Percentiles rank a stretch among this genome's conserved stretches.
Conservation (phyloP, 2,888 invertebrate species). For the Ethmia dodecea region DNA sequence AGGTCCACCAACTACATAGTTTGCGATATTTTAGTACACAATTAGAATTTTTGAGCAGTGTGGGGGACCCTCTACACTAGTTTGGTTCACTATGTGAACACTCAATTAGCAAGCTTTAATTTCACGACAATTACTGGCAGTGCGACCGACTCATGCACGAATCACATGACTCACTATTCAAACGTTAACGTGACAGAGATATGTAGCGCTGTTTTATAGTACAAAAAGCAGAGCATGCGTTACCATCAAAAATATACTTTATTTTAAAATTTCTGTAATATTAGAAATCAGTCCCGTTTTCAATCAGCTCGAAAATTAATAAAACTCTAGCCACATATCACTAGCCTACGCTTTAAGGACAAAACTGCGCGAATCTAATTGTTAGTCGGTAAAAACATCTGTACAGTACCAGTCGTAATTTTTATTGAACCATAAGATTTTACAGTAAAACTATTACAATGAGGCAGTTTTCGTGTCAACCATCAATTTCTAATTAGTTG, state of each 20-base stretch:
- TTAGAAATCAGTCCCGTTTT: background rate
- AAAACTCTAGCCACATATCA: slow-evolving; percentile 24
- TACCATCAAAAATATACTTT: slow-evolving; percentile 16
- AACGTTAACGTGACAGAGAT: slow-evolving; percentile 42
- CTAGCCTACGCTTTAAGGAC: slow-evolving; percentile 23
- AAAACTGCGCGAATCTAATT: slow-evolving; percentile 25
- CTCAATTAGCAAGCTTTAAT: slow-evolving; percentile 45
- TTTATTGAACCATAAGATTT: slow-evolving; percentile 24
- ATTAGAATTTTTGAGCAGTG: background rate
- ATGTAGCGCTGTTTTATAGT: slow-evolving; percentile 56
- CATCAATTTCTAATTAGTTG: no score
- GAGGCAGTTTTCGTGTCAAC: no score
- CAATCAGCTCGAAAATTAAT: background rate
- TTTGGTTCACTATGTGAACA: slow-evolving; percentile 57
- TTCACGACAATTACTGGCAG: slow-evolving; percentile 60
- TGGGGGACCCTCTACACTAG: slow-evolving; percentile 32
- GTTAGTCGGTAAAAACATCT: slow-evolving; percentile 31
- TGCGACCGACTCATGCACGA: slow-evolving; percentile 56
- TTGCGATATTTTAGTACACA: slow-evolving; percentile 2
- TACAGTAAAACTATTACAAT: no score
- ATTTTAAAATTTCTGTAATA: no score
- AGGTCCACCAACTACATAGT: slow-evolving; percentile 25
- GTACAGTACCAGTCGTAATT: slow-evolving; percentile 45
- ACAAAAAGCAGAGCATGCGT: slow-evolving; percentile 37
- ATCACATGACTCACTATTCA: slow-evolving; percentile 3